Evolutionary conservation across 2,113 vertebrate genomes (phyloP).

Genomic region (Coregonus clupeaformis): DNA sequence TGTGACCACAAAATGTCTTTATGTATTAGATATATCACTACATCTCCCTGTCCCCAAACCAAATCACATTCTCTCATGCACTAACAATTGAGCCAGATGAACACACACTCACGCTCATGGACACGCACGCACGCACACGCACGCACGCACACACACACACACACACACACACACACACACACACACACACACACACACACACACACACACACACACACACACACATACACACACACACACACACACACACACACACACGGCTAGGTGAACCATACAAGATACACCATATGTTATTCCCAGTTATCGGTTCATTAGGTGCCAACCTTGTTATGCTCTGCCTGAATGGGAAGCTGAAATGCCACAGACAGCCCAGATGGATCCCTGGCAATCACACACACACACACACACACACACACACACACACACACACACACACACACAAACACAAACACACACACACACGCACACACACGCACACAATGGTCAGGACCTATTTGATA

Average conservation of each 20-base stretch:
- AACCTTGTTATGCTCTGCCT: constrained; percentile 53
- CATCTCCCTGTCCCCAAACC: constrained; percentile 23
- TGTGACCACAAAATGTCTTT: constrained; percentile 19
- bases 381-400: constrained; percentile 22
- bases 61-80: constrained; percentile 33
- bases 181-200: not conserved
- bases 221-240: too few species aligned
- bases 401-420: not conserved
- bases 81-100: constrained; percentile 57
- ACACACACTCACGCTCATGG: constrained; percentile 10
- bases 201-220: not conserved
- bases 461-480: not conserved
- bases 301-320: constrained; percentile 65
- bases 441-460: not conserved
- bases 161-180: too few species aligned
- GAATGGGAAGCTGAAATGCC: constrained; percentile 50
- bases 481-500: too few species aligned
- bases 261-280: constrained; percentile 56
- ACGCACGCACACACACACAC: too few species aligned
- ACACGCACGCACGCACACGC: too few species aligned
- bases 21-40: constrained; percentile 21
- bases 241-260: too few species aligned
- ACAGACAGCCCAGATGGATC: constrained; percentile 50
- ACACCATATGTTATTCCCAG: constrained; percentile 65
- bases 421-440: not conserved